These are phyloP conservation scores for Eilema griseolum DNA, from an alignment of 2,888 invertebrate genomes.

Conservation along the genomic window DNA sequence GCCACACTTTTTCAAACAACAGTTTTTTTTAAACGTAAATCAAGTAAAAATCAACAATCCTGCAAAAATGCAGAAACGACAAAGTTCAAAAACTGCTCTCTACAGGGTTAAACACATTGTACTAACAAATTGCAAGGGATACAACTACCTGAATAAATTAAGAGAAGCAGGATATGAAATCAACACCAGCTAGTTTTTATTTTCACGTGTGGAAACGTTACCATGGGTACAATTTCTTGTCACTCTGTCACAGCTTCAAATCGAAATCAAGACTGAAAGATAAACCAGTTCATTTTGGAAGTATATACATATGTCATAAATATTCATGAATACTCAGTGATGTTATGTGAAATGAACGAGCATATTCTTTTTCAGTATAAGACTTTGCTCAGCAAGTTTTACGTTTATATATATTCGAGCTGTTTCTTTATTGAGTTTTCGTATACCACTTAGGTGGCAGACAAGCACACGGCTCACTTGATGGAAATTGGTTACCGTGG, in stretches of 20 bases:
- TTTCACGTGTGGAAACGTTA: too few species aligned
- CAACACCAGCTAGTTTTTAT: neutral
- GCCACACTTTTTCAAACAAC: neutral
- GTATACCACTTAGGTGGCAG: too few species aligned
- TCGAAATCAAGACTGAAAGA: slow-evolving; percentile 20
- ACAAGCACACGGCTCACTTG: too few species aligned
- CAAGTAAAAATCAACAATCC: neutral
- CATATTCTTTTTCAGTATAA: neutral
- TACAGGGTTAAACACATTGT: too few species aligned
- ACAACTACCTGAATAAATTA: neutral
- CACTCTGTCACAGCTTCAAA: slow-evolving; percentile 11
- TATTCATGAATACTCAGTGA: slow-evolving; percentile 19
- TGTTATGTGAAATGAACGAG: slow-evolving; percentile 11
- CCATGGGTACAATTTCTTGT: too few species aligned
- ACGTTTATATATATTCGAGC: neutral
- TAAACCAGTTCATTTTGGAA: slow-evolving; percentile 2
- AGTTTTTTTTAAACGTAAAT: neutral
- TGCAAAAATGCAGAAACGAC: too few species aligned
- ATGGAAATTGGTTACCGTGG: too few species aligned
- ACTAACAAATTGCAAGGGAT: too few species aligned
- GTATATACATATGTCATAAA: slow-evolving; percentile 2
- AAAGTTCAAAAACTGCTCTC: too few species aligned
- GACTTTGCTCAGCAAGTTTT: neutral
- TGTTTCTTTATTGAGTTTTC: too few species aligned
- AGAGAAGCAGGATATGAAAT: neutral